Conservation (phyloP, 2,797 vertebrate genomes). For the Nyctibius grandis region DNA sequence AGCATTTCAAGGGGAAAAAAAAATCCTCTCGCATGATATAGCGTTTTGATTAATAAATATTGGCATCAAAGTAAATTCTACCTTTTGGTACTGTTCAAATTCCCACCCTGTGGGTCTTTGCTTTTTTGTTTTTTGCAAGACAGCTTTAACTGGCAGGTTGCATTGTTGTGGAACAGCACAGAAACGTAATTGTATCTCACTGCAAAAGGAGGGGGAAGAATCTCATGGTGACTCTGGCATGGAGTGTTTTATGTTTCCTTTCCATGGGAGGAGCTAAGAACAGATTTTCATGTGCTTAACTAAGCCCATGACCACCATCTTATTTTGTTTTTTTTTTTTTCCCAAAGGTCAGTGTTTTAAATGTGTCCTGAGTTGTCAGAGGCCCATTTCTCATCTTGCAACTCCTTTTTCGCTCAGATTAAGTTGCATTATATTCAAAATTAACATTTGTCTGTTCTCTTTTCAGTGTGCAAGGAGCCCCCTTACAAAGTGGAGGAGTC, state of each 20-base stretch:
- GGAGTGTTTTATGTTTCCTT: constrained; percentile 37
- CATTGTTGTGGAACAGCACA: constrained; percentile 13
- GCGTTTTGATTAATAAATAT: background rate
- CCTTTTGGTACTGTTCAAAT: background rate
- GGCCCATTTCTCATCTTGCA: background rate
- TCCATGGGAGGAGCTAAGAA: constrained; percentile 39
- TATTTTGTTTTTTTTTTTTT: background rate
- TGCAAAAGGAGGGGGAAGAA: background rate
- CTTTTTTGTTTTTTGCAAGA: background rate
- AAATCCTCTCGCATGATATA: rapidly evolving
- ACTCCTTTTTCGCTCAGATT: background rate
- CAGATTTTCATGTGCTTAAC: background rate
- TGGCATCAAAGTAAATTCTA: background rate
- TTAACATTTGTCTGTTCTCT: constrained; percentile 55
- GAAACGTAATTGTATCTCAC: constrained; percentile 5
- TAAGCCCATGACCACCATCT: constrained; percentile 1
- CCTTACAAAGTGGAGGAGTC: constrained; percentile 99
- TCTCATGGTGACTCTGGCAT: background rate
- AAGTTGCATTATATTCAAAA: background rate
- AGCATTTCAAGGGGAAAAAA: background rate
- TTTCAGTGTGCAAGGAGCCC: constrained; percentile 95
- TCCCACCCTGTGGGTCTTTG: background rate
- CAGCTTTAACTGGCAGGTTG: background rate
- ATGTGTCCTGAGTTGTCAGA: background rate
- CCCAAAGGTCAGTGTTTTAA: background rate